phyloP scores from a whole-genome alignment of 2,797 vertebrate genomes.

The Rhyacichthys aspro region DNA sequence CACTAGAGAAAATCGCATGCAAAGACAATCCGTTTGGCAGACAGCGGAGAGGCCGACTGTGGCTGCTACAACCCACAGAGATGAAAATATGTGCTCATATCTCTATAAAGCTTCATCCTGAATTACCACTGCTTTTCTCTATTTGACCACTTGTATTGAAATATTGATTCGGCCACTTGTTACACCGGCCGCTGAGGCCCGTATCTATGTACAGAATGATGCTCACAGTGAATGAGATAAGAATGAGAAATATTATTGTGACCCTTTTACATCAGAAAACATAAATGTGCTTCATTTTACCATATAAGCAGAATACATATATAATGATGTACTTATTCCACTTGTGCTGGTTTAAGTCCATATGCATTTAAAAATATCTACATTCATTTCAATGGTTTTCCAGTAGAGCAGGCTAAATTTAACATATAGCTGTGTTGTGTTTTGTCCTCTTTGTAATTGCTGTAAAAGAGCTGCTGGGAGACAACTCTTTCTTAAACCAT shows the following conservation, averaged over 20 bases:
- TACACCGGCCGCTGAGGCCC: conserved; percentile 39
- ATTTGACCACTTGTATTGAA: conserved; percentile 61
- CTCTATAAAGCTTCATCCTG: conserved; percentile 29
- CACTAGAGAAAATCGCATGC: conserved; percentile 70
- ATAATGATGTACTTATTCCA: background rate
- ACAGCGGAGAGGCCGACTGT: conserved; percentile 54
- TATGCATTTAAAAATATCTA: background rate
- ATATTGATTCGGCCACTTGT: conserved; percentile 68
- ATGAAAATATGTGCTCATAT: conserved; percentile 39
- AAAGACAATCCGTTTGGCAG: conserved; percentile 43
- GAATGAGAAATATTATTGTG: conserved; percentile 1
- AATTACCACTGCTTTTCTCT: conserved; percentile 45
- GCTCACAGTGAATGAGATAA: too few relatives aligned
- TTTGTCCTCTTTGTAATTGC: conserved; percentile 34
- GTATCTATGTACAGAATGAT: conserved; percentile 40
- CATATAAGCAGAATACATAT: conserved; percentile 1
- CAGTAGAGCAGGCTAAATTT: conserved; percentile 22
- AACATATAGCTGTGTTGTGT: conserved; percentile 22
- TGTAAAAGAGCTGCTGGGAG: conserved; percentile 42
- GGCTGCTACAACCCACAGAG: conserved; percentile 37
- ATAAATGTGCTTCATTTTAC: conserved; percentile 4
- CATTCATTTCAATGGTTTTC: conserved; percentile 2
- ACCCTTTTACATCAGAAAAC: background rate
- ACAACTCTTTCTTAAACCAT: conserved; percentile 45
- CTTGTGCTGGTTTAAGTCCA: conserved; percentile 6